Conservation (phyloP, 2,113 vertebrate genomes). For the Candoia aspera region DNA sequence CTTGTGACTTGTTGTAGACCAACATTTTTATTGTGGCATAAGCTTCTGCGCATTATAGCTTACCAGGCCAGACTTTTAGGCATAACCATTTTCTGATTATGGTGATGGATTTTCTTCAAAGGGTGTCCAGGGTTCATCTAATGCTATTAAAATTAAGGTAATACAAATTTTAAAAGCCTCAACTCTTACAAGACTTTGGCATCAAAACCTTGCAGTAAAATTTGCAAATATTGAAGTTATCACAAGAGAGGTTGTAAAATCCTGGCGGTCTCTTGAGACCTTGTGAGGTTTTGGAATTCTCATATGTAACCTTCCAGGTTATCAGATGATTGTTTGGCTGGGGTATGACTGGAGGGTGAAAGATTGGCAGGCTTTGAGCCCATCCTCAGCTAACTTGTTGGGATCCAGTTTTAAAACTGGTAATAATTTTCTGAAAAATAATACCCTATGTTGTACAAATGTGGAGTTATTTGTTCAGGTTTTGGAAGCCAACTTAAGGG, state of each 20-base stretch:
- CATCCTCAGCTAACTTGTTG: neutral
- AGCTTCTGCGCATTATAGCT: neutral
- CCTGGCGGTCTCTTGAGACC: neutral
- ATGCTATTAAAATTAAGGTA: neutral
- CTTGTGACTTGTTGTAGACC: neutral
- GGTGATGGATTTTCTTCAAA: neutral
- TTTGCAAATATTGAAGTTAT: neutral
- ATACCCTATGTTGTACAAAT: too few species aligned
- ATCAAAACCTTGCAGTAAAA: neutral
- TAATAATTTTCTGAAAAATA: conserved; percentile 15
- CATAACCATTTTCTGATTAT: neutral
- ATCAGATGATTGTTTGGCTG: neutral
- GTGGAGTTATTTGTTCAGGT: too few species aligned
- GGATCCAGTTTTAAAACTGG: neutral
- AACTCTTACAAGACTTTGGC: neutral
- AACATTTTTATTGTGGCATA: neutral
- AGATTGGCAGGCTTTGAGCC: neutral
- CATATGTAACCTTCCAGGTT: neutral
- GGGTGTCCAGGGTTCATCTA: neutral
- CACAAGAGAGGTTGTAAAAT: neutral
- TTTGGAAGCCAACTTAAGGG: too few species aligned
- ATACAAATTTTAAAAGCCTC: neutral
- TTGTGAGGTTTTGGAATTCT: neutral
- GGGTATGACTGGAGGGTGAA: neutral
- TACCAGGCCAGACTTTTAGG: neutral